These are phyloP conservation scores for Thaumatotibia leucotreta DNA, from an alignment of 1,140 invertebrate species.

Conservation along the genomic window DNA sequence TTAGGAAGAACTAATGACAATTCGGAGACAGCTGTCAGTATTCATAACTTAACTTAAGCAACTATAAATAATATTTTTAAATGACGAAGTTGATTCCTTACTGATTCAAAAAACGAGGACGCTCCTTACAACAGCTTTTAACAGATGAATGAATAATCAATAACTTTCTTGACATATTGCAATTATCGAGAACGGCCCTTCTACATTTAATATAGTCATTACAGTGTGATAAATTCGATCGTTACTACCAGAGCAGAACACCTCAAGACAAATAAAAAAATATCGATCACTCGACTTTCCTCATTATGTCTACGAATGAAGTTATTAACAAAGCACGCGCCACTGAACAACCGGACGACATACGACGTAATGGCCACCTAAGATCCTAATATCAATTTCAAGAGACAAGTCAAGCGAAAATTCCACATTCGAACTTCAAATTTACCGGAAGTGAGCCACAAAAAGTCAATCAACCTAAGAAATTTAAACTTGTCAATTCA, in stretches of 20 bases:
- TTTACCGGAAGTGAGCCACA: constrained; percentile 67
- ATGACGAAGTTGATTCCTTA: too few relatives aligned
- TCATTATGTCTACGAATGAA: constrained; percentile 67
- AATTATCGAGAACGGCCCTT: background rate
- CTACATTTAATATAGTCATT: background rate
- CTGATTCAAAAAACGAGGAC: background rate
- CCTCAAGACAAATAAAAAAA: constrained; percentile 20
- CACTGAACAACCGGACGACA: constrained; percentile 67
- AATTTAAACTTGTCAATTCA: constrained; percentile 55
- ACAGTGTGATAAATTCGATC: background rate
- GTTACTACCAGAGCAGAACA: constrained; percentile 26
- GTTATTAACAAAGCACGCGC: constrained; percentile 66
- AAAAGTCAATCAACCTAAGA: constrained; percentile 64
- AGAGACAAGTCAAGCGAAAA: constrained; percentile 43
- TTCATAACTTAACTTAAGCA: too few relatives aligned
- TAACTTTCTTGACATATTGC: background rate
- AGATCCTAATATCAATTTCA: constrained; percentile 71
- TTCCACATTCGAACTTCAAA: constrained; percentile 35
- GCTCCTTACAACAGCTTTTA: background rate
- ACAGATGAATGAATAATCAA: background rate
- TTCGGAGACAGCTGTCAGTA: too few relatives aligned
- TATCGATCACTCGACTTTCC: constrained; percentile 21
- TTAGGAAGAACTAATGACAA: too few relatives aligned
- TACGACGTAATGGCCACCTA: constrained; percentile 63
- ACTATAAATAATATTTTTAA: too few relatives aligned